Percentiles rank a stretch among this genome's conserved stretches.
These are phyloP conservation scores for Rosalia funebris DNA, from an alignment of 2,888 invertebrate genomes.

Conservation along the genomic window DNA sequence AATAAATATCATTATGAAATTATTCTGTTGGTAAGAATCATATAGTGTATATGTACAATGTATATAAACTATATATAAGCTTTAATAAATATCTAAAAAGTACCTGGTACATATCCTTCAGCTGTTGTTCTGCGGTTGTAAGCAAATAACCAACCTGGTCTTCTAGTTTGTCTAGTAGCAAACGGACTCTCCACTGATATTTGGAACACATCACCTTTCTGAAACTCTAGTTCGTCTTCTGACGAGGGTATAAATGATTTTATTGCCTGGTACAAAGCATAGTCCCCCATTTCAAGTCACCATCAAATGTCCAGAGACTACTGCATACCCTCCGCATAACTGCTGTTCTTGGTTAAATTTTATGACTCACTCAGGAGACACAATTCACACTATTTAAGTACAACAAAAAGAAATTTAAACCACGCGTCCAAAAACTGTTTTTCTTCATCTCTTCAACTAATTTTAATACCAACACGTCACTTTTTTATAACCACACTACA, in stretches of 20 bases:
- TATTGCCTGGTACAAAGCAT: slow-evolving; percentile 62
- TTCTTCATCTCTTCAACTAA: not conserved
- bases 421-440: slow-evolving; percentile 18
- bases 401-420: slow-evolving; percentile 33
- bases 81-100: slow-evolving; percentile 8
- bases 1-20: too few species aligned
- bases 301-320: slow-evolving; percentile 40
- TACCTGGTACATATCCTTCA: slow-evolving; percentile 64
- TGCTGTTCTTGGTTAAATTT: slow-evolving; percentile 26
- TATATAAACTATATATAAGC: not conserved
- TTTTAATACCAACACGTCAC: not conserved
- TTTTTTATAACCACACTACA: not conserved
- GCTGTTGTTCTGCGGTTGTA: slow-evolving; percentile 61
- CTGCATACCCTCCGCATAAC: slow-evolving; percentile 47
- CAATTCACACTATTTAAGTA: slow-evolving; percentile 37
- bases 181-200: slow-evolving; percentile 58
- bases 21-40: too few species aligned
- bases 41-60: not conserved
- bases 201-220: slow-evolving; percentile 63
- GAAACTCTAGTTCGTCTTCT: slow-evolving; percentile 57
- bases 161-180: slow-evolving; percentile 51
- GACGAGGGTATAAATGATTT: slow-evolving; percentile 58
- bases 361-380: slow-evolving; percentile 15
- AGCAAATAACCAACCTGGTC: slow-evolving; percentile 62
- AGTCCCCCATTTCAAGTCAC: slow-evolving; percentile 61